phyloP scores from a whole-genome alignment of 2,888 invertebrate species.

The Ormyrus rosae region DNA sequence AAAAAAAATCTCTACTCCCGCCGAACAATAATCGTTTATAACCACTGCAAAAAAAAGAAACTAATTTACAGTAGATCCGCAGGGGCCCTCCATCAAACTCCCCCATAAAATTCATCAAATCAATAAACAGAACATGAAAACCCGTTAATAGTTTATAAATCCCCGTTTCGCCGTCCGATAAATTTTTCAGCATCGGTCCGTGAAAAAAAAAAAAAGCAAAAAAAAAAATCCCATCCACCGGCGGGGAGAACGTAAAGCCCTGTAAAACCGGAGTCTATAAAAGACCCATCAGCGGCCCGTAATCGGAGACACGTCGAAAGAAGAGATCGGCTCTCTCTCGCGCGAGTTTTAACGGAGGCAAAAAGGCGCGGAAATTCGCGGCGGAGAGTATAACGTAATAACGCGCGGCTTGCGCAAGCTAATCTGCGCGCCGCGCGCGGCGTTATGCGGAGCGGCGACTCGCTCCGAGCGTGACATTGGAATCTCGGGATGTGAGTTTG shows the following conservation, averaged over 20 bases:
- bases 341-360: conserved; percentile 22
- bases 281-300: conserved; percentile 31
- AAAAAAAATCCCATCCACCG: no score
- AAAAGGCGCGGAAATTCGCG: conserved; percentile 14
- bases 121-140: no score
- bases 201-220: no score
- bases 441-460: not conserved
- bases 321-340: not conserved
- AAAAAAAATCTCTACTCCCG: no score
- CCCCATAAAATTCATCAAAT: no score
- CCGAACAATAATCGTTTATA: no score
- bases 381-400: not conserved
- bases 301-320: conserved; percentile 36
- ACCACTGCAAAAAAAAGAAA: no score
- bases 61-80: no score
- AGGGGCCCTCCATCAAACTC: no score
- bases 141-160: no score
- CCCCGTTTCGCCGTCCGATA: no score
- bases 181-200: no score
- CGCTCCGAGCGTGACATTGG: not conserved
- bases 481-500: not conserved
- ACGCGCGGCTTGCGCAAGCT: conserved; percentile 1
- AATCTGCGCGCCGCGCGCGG: not conserved
- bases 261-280: conserved; percentile 31
- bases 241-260: not conserved